Evolutionary conservation across 2,797 vertebrate species (phyloP), one percentile per base, ranked within the genome.

Genomic region (Rhabdomys pumilio): DNA sequence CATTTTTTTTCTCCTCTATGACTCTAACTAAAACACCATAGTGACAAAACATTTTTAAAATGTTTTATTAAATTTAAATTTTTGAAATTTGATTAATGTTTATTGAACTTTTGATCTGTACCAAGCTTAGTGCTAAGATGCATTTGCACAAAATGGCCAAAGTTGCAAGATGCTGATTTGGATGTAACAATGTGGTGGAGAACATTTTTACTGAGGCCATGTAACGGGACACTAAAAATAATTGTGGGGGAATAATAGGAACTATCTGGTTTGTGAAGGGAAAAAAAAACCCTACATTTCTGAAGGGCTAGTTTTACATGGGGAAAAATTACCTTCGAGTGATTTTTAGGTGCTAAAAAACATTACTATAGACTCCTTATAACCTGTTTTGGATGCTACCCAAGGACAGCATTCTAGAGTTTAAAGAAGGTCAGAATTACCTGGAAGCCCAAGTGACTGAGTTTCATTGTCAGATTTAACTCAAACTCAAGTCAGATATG

Each of bases 81-180:
- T 83, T 85, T 69, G 44, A 53, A 57, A 53, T 82, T 82, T 29
- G 19, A 41, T 34, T 59, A 76, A 77, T 82, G 65, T 63, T 92
- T 93, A 41, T 34, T 61, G 82, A 94, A 53, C 10, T 82, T 20
- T 80, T 83, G 86, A 41, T 67, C 34, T 1, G 6, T 10, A 57
- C 13, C 76, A 44, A 50, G 19, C 22, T 19, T 22, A 75, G 26
- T 22, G 14, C 41, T 89, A 34, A 93, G 29, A 61, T 87, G 47
- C 61, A 53, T 90, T 91, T 96, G 47, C 47, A 75, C 55, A 91
- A 82, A 93, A 96, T 89, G 29, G 41, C 44, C 10, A 41, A 69
- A 69, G 5, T 53, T 63, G 65, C 8, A 63, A 93, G 44, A 50
- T 13, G 75, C 41, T 94, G 82, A 61, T 44, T 53, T 81, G 65